Base-by-base conservation (phyloP, 2,888 invertebrate species). In the Rhyacophila evoluta region DNA sequence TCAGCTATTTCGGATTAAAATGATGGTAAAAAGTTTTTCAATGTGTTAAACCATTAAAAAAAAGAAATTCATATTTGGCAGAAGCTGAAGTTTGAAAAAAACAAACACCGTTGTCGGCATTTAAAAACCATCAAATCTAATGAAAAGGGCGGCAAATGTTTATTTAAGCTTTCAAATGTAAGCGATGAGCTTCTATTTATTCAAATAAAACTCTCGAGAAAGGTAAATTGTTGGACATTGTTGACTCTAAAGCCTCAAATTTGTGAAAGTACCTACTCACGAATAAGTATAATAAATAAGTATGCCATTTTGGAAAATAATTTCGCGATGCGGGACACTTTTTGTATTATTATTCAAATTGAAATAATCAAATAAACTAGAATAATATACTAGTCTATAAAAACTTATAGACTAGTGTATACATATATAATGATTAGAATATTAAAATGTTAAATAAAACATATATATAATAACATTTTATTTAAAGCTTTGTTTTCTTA, bases 111-210 rank as follows among this genome's bases (percentile, higher is more conserved):
- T 39, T 55, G 15, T 8, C 55, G 19, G 55, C 55, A 19, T 55
- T 55, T 19, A 55, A 55, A 55, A 55, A 55, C 12, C 55, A 55
- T 55, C 39, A 39, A 39, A 39, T 39, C 10, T 55, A 25, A 19
- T 55, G 1, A 55, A 55, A 55, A 55, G 55, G 55, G 19, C 19
- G 55, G 12, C 10, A 10, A 25, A 55, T 55, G 55, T 55, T 55
- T 55, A 55, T 55, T 55, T 55, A 55, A 55, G 55, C 55, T 55
- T 55, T 55, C 55, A 19, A 55, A 55, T 55, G 55, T 25, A 55
- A 55, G 55, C 55, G 55, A 55, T 55, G 55, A 55, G 55, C 19
- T 55, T 55, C 55, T 55, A 19, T 55, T 55, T 55, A 55, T 55
- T 55, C 55, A 55, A 55, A 55, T 55, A 55, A 55, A 55, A 19